phyloP scores from a whole-genome alignment of 2,797 vertebrate species.

The Malacoraja senta region DNA sequence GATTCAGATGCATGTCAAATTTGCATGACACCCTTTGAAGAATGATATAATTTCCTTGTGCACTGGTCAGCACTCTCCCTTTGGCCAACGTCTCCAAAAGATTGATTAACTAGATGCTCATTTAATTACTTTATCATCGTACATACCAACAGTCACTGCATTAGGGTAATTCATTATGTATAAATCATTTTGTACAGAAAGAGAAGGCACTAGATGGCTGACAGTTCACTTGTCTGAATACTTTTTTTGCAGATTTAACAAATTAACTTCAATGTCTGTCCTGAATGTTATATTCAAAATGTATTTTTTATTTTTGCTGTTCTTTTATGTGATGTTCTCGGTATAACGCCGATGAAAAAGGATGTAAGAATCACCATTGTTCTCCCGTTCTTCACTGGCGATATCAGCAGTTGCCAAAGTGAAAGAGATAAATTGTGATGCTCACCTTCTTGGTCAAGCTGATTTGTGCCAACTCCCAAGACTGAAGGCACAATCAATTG shows the following conservation, averaged over 20 bases:
- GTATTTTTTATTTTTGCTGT: background rate
- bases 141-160: background rate
- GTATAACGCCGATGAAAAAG: background rate
- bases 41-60: background rate
- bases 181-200: background rate
- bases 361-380: background rate
- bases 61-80: background rate
- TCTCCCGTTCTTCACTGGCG: background rate
- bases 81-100: background rate
- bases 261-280: background rate
- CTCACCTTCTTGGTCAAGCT: background rate
- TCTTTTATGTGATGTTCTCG: background rate
- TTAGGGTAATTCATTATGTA: background rate
- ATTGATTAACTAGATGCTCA: background rate
- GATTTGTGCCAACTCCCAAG: constrained; percentile 6
- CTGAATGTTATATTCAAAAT: background rate
- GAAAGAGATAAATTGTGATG: constrained; percentile 26
- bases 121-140: background rate
- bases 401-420: background rate
- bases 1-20: constrained; percentile 1
- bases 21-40: background rate
- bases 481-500: background rate
- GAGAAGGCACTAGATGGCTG: background rate
- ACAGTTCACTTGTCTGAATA: background rate
- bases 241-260: background rate